These are phyloP conservation scores for Montipora cactus DNA, from an alignment of 64 coral and sea anemone species.

Conservation along the genomic window DNA sequence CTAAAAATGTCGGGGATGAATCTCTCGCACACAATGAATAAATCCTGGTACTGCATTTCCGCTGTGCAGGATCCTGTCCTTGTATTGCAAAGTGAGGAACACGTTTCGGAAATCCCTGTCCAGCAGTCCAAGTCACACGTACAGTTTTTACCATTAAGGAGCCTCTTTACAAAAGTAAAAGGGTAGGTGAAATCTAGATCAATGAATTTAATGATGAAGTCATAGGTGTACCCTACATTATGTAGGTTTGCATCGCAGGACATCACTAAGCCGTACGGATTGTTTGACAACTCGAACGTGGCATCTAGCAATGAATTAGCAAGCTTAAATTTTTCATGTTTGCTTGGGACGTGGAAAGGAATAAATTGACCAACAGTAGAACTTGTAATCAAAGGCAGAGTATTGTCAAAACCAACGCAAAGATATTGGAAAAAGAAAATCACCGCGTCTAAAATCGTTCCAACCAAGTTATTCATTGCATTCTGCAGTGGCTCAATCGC, in stretches of 20 bases:
- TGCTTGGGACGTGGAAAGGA: constrained; percentile 48
- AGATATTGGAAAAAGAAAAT: neutral
- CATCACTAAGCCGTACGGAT: constrained; percentile 69
- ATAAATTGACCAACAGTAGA: constrained; percentile 40
- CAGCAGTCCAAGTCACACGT: constrained; percentile 23
- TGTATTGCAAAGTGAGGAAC: constrained; percentile 54
- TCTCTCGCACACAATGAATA: constrained; percentile 63
- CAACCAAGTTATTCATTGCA: neutral
- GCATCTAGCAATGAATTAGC: constrained; percentile 59
- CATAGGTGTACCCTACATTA: constrained; percentile 78
- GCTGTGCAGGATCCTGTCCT: constrained; percentile 56
- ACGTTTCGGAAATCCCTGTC: neutral
- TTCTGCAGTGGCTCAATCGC: constrained; percentile 60
- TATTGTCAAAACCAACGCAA: neutral
- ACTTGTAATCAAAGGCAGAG: constrained; percentile 16
- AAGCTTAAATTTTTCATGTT: constrained; percentile 62
- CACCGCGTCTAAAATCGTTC: neutral
- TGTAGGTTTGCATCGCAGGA: constrained; percentile 79
- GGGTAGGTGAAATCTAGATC: constrained; percentile 72
- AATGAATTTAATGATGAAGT: constrained; percentile 59
- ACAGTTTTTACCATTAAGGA: constrained; percentile 34
- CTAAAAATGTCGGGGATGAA: constrained; percentile 43
- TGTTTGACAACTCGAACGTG: constrained; percentile 51
- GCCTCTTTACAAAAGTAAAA: constrained; percentile 9
- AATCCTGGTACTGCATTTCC: constrained; percentile 26